Conservation (phyloP, 2,113 vertebrate genomes). For the Amazona vittata region DNA sequence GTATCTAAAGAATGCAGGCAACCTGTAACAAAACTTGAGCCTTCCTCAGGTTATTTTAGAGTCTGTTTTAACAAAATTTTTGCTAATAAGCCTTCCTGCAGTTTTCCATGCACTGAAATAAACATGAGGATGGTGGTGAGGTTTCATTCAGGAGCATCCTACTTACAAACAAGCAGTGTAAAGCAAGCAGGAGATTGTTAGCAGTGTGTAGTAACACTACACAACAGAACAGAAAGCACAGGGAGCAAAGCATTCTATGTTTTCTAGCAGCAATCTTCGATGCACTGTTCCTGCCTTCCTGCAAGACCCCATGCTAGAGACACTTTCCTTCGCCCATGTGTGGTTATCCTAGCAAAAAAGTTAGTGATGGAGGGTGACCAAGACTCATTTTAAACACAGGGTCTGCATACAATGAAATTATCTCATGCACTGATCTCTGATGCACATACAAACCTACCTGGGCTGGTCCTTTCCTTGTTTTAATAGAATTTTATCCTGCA, state of each 20-base stretch:
- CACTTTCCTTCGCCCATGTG: fast-evolving
- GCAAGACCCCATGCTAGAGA: not conserved
- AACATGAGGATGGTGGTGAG: not conserved
- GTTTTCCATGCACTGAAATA: not conserved
- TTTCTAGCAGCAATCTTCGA: not conserved
- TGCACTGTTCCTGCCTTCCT: not conserved
- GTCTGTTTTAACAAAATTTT: not conserved
- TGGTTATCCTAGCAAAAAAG: not conserved
- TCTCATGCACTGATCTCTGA: not conserved
- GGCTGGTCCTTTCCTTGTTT: not conserved
- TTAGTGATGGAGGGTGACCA: not conserved
- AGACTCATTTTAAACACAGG: not conserved
- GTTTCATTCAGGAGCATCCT: not conserved
- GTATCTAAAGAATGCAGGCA: not conserved
- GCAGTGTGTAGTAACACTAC: not conserved
- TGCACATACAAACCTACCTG: not conserved
- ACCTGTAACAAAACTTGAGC: not conserved
- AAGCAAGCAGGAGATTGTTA: not conserved
- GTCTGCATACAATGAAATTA: not conserved
- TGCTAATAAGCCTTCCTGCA: not conserved
- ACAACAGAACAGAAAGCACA: not conserved
- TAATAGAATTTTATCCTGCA: not conserved
- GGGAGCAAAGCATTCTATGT: not conserved
- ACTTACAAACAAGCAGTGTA: not conserved
- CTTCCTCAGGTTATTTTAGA: not conserved